Percentiles rank a stretch among this genome's conserved stretches.
These are phyloP conservation scores for Drosophila miranda DNA, from an alignment of 1,140 invertebrate genomes.

Conservation along the genomic window DNA sequence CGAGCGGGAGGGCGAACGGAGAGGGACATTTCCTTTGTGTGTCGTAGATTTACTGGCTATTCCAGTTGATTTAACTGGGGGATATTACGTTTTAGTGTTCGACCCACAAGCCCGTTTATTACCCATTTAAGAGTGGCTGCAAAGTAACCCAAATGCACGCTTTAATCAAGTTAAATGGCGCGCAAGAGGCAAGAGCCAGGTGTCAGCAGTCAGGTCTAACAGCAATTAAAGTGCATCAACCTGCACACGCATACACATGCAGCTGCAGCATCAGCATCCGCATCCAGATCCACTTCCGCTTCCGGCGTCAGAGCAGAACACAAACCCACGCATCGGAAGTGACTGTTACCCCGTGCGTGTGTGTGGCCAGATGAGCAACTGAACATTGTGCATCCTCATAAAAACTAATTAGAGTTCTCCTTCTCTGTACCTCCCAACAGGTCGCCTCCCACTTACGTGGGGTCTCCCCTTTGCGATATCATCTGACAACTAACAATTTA, in stretches of 20 bases:
- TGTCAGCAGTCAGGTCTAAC: constrained; percentile 15
- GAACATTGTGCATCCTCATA: constrained; percentile 73
- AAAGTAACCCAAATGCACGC: constrained; percentile 44
- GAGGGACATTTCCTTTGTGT: constrained; percentile 67
- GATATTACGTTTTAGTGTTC: constrained; percentile 68
- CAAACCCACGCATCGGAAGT: constrained; percentile 59
- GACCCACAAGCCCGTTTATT: constrained; percentile 44
- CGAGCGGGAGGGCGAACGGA: constrained; percentile 6
- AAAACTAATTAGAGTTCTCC: constrained; percentile 70
- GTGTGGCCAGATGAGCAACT: constrained; percentile 26
- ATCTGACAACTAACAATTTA: constrained; percentile 38
- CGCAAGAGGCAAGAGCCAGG: constrained; percentile 35
- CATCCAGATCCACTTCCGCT: constrained; percentile 59
- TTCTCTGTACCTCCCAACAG: neutral
- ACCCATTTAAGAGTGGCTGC: constrained; percentile 49
- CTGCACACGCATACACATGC: constrained; percentile 1
- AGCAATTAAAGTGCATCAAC: constrained; percentile 76
- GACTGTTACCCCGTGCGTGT: constrained; percentile 33
- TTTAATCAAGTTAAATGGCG: constrained; percentile 75
- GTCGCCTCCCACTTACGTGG: constrained; percentile 1
- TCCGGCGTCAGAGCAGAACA: constrained; percentile 39
- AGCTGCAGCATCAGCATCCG: constrained; percentile 14
- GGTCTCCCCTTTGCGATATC: constrained; percentile 12
- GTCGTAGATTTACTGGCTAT: constrained; percentile 72
- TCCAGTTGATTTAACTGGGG: constrained; percentile 64